Base-by-base conservation (phyloP, 2,888 invertebrate genomes). In the Slavum lentiscoides region DNA sequence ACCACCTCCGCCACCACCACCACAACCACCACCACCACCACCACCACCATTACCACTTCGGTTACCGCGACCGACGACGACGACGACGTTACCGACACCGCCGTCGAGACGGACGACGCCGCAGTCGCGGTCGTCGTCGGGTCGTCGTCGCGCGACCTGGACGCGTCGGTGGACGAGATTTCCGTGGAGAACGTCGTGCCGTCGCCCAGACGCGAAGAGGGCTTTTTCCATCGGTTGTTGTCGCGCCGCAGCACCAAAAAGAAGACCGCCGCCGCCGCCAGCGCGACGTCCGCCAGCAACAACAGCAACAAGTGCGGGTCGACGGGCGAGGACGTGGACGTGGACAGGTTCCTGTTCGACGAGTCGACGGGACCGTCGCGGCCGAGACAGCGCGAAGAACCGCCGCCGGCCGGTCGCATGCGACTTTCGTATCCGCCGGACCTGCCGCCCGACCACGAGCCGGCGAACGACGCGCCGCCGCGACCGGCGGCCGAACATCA, bases 211-310 rank as follows among this genome's bases (percentile, higher is more conserved):
- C 80, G 80, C 19, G 80, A 64, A 55, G 80, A 80, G 17, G 43
- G 80, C 55, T 90, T 91, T 86, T 90, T 93, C 85, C 91, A 91
- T 81, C 88, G 92, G 83, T 86, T 93, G 76, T 88, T 92, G 66
- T 88, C 91, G 62, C 89, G 92, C 84, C 91, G 91, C 84, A 92
- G 92, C 80, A 92, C 91, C 53, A 92, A 92, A 85, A 92, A 92
- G 86, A 91, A 91, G 82, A 90, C 91, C 84, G 88, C 89, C 82
- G 82, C 89, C 30, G 49, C 9, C 9, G 49, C 9, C 49, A 9
- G 39, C 8, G n/a, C n/a, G n/a, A n/a, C n/a, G n/a, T n/a, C 39
- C 39, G 39, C 39, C 7, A 39, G 7, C 7, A 43, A 43, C 43
- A 9, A 6, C 43, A 13, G 11, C 11, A 49, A 49, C 49, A 68